Evolutionary conservation across 2,888 invertebrate genomes (phyloP), one percentile per base, ranked within the genome.

Genomic region (Pachydiplax longipennis): DNA sequence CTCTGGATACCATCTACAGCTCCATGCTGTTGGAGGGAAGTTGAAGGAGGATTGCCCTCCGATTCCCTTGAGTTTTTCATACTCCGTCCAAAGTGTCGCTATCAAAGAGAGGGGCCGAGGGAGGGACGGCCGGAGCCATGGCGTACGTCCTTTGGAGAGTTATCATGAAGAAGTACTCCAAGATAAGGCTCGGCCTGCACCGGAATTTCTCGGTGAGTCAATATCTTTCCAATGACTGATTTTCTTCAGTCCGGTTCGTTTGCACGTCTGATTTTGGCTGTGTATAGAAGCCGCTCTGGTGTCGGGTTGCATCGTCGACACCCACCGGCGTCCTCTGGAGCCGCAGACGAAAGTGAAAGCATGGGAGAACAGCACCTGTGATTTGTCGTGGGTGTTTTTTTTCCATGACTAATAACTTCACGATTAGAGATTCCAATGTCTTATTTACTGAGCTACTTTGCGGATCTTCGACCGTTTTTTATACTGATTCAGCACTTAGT

Each of bases 81-180:
- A 18, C 18, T 53, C 53, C 15, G 53, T 53, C 53, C 73, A 31
- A 73, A 31, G 73, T 35, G 22, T 35, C 61, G 31, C 83, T 83
- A 44, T 35, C 83, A 31, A 61, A 61, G 61, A 87, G 61, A 13
- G 13, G 35, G 13, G 35, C 22, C 83, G 53, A 25, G 35, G 83
- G 83, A 87, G 61, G 87, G 61, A 87, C 58, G 58, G 6, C 83
- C 15, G 83, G 53, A 87, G 87, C 87, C 37, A 95, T 95, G 95
- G 95, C 95, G 92, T 95, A 95, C 93, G 95, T 95, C 91, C 94
- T 95, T 92, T 95, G 95, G 95, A 94, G 95, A 92, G 95, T 95
- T 92, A 94, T 95, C 91, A 95, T 95, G 95, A 95, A 95, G 93
- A 95, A 95, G 93, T 95, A 95, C 93, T 94, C 95, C 92, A 95